These are phyloP conservation scores for Ceryle rudis DNA, from an alignment of 2,797 vertebrate genomes.

Conservation along the genomic window DNA sequence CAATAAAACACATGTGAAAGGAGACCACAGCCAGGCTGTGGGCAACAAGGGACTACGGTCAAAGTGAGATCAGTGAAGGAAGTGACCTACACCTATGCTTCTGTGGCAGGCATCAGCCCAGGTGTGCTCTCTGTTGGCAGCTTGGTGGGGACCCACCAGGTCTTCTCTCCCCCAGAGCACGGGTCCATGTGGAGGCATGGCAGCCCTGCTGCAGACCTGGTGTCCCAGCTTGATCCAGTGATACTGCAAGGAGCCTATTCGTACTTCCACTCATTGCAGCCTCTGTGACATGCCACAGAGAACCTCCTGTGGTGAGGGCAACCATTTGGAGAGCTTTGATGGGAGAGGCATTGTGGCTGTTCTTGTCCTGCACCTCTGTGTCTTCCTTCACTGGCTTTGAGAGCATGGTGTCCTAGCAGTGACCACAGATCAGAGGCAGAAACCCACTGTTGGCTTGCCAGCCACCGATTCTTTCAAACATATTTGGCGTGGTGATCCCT, in stretches of 20 bases:
- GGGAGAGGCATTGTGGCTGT: accelerated
- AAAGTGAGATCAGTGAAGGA: accelerated
- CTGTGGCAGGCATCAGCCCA: neutral
- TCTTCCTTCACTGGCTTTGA: neutral
- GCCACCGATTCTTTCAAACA: neutral
- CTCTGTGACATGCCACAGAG: accelerated
- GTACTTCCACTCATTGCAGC: neutral
- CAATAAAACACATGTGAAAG: neutral
- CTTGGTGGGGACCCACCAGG: neutral
- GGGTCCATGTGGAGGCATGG: accelerated
- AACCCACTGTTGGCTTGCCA: neutral
- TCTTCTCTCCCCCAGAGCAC: no score
- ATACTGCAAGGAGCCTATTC: neutral
- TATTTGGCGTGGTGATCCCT: neutral
- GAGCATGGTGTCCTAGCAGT: neutral
- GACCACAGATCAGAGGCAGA: neutral
- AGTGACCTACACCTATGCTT: neutral
- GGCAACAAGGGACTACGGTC: neutral
- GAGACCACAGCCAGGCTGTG: neutral
- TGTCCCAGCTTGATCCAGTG: neutral
- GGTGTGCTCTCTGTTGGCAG: no score
- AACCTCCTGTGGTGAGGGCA: neutral
- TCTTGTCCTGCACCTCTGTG: neutral
- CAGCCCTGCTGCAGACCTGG: neutral
- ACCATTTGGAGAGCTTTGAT: neutral